Evolutionary conservation across 2,888 invertebrate genomes (phyloP).

Genomic region (Seira sanloemensis): DNA sequence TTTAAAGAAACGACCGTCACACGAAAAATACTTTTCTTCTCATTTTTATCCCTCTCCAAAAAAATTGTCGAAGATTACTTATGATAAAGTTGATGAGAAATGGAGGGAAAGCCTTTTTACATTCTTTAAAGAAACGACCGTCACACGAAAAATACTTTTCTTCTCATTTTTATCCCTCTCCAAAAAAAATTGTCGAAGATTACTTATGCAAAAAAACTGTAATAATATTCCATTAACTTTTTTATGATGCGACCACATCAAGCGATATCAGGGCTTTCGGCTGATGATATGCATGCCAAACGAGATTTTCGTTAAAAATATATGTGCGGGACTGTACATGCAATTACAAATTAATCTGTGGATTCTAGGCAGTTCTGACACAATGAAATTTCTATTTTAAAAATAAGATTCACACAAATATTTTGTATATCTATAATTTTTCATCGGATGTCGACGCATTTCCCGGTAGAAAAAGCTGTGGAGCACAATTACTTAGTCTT

Average conservation of each 20-base stretch:
- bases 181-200: too few species aligned
- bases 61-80: too few species aligned
- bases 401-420: too few species aligned
- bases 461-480: too few species aligned
- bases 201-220: conserved; percentile 14
- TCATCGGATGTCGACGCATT: too few species aligned
- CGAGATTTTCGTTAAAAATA: background rate
- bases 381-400: too few species aligned
- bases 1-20: background rate
- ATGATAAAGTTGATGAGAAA: conserved; percentile 11
- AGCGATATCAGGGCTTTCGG: background rate
- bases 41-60: background rate
- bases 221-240: conserved; percentile 50
- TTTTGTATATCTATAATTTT: too few species aligned
- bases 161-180: background rate
- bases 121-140: background rate
- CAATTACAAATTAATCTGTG: too few species aligned
- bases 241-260: conserved; percentile 34
- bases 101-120: background rate
- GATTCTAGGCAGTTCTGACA: too few species aligned
- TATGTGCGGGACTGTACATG: too few species aligned
- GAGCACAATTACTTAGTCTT: too few species aligned
- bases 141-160: background rate
- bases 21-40: background rate
- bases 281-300: background rate